Percentiles rank a stretch among this genome's conserved stretches.
phyloP scores from a whole-genome alignment of 2,888 invertebrate species.

The Drosophila peninsularis region DNA sequence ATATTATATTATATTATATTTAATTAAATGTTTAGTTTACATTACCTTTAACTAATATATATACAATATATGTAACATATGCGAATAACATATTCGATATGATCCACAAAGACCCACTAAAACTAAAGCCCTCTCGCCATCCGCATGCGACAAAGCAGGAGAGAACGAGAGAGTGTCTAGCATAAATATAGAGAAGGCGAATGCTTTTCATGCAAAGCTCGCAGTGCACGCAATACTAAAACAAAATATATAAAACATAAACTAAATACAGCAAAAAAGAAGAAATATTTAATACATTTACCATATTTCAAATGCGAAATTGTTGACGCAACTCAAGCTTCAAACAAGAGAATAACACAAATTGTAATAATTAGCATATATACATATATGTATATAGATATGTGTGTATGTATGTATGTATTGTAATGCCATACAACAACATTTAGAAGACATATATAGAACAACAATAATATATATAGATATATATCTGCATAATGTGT shows the following conservation, averaged over 20 bases:
- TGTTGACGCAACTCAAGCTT: conserved; percentile 29
- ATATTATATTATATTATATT: conserved; percentile 40
- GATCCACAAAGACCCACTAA: conserved; percentile 11
- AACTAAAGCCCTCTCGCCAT: neutral
- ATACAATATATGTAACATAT: conserved; percentile 15
- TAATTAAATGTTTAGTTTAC: conserved; percentile 44
- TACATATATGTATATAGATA: neutral
- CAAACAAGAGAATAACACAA: neutral
- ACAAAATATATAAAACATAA: conserved; percentile 21
- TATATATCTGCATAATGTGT: conserved; percentile 16
- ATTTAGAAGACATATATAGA: conserved; percentile 5
- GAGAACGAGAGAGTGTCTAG: conserved; percentile 2
- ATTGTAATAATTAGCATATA: conserved; percentile 15
- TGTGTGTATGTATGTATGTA: conserved; percentile 12
- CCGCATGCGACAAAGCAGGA: conserved; percentile 1
- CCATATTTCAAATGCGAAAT: conserved; percentile 13
- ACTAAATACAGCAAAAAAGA: conserved; percentile 4
- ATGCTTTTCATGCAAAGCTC: conserved; percentile 20
- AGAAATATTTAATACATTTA: conserved; percentile 6
- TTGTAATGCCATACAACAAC: conserved; percentile 42
- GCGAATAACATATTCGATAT: conserved; percentile 13
- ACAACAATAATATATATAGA: neutral
- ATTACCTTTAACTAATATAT: conserved; percentile 30
- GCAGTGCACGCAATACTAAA: conserved; percentile 46
- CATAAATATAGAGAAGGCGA: conserved; percentile 11